Conservation (phyloP, 1,140 invertebrate species). For the Zophobas morio region DNA sequence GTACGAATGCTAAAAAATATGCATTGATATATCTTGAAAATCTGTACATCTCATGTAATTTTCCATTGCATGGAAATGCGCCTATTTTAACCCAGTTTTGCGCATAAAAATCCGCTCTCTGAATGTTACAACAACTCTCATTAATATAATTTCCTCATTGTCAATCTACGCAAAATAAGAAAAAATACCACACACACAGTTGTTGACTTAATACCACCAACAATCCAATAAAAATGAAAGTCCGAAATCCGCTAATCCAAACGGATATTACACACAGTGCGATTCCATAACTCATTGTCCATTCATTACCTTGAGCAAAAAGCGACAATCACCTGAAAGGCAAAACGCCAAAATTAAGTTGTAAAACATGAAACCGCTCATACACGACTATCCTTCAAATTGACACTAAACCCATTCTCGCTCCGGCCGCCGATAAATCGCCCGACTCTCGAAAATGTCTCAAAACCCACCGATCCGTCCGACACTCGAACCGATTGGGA, state of each 20-base stretch:
- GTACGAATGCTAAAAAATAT: no score
- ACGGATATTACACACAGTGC: neutral
- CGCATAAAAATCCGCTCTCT: no score
- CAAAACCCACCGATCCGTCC: neutral
- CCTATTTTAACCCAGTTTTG: no score
- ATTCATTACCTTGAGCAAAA: neutral
- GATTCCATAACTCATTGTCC: neutral
- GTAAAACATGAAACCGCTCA: constrained; percentile 1
- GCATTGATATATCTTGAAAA: no score
- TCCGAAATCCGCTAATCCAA: neutral
- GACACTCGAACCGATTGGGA: neutral
- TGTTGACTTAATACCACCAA: no score
- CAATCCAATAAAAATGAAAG: neutral
- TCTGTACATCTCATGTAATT: no score
- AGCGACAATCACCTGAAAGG: constrained; percentile 1
- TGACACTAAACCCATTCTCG: constrained; percentile 5
- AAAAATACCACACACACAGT: no score
- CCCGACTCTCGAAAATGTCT: no score
- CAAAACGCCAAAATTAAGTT: constrained; percentile 13
- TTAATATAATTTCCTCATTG: no score
- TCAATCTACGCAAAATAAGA: no score
- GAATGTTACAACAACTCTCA: no score
- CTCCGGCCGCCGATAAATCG: neutral
- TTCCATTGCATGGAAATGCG: no score
- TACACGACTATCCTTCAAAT: constrained; percentile 12